phyloP scores from a whole-genome alignment of 2,888 invertebrate species.

The Lomographa bimaculata region DNA sequence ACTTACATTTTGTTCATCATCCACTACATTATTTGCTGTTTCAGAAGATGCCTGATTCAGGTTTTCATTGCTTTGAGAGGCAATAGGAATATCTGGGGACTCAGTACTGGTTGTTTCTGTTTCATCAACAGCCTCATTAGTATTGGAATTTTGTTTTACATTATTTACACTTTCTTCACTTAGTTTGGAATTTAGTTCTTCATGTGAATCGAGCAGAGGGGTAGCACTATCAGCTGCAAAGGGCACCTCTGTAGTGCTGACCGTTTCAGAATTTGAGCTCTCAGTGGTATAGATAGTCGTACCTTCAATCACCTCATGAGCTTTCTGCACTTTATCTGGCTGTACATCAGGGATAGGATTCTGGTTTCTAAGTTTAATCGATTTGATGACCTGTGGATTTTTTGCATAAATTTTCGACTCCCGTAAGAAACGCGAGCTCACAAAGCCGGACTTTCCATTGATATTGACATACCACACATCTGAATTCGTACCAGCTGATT shows the following conservation, averaged over 20 bases:
- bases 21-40: slow-evolving; percentile 7
- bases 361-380: slow-evolving; percentile 37
- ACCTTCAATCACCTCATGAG: slow-evolving; percentile 85
- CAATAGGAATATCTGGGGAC: slow-evolving; percentile 2
- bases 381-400: slow-evolving; percentile 60
- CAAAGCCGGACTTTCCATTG: slow-evolving; percentile 87
- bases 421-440: slow-evolving; percentile 81
- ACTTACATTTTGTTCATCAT: slow-evolving; percentile 16
- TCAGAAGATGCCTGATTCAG: slow-evolving; percentile 6
- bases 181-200: slow-evolving; percentile 7
- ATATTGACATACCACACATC: slow-evolving; percentile 89
- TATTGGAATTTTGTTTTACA: slow-evolving; percentile 7
- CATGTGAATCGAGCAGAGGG: slow-evolving; percentile 18
- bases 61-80: not conserved
- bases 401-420: slow-evolving; percentile 82
- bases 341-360: slow-evolving; percentile 51
- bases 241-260: slow-evolving; percentile 27
- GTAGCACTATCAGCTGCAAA: slow-evolving; percentile 22
- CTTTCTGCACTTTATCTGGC: slow-evolving; percentile 68
- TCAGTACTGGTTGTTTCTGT: not conserved
- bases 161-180: slow-evolving; percentile 5
- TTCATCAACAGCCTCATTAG: not conserved
- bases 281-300: slow-evolving; percentile 83
- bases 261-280: slow-evolving; percentile 30
- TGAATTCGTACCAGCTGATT: slow-evolving; percentile 85